Evolutionary conservation across 2,888 invertebrate species (phyloP).

Genomic region (Acrobasis consociella): DNA sequence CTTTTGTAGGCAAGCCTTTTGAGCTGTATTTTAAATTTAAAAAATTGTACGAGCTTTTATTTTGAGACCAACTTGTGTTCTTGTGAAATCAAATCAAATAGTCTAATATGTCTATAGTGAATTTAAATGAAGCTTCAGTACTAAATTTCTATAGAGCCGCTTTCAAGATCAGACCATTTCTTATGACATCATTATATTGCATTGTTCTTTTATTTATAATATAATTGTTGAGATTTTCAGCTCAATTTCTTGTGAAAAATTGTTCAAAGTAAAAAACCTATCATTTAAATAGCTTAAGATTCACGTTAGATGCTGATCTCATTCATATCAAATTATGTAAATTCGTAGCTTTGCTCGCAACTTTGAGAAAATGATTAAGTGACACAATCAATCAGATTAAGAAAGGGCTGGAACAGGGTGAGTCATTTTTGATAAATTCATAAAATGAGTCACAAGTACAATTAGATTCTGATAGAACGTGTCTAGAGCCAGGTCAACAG

Average conservation of each 20-base stretch:
- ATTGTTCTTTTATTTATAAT: background rate
- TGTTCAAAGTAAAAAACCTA: no score
- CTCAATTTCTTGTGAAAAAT: no score
- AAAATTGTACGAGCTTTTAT: no score
- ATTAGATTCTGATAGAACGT: conserved; percentile 38
- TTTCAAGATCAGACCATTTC: no score
- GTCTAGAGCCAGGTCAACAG: conserved; percentile 71
- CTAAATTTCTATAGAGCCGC: no score
- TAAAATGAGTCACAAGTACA: conserved; percentile 27
- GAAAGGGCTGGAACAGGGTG: conserved; percentile 31
- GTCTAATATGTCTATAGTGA: no score
- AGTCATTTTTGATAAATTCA: conserved; percentile 27
- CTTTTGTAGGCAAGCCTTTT: no score
- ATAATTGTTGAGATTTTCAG: background rate
- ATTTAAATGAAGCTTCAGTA: no score
- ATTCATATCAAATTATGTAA: conserved; percentile 18
- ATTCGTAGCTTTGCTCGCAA: conserved; percentile 5
- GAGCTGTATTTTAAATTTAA: no score
- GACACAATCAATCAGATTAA: conserved; percentile 17
- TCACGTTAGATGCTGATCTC: conserved; percentile 22
- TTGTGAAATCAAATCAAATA: no score
- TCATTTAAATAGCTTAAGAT: background rate
- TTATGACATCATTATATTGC: no score
- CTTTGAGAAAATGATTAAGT: conserved; percentile 12
- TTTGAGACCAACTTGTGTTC: no score